These are phyloP conservation scores for Cheilosia variabilis DNA, from an alignment of 2,888 invertebrate genomes.

Conservation along the genomic window DNA sequence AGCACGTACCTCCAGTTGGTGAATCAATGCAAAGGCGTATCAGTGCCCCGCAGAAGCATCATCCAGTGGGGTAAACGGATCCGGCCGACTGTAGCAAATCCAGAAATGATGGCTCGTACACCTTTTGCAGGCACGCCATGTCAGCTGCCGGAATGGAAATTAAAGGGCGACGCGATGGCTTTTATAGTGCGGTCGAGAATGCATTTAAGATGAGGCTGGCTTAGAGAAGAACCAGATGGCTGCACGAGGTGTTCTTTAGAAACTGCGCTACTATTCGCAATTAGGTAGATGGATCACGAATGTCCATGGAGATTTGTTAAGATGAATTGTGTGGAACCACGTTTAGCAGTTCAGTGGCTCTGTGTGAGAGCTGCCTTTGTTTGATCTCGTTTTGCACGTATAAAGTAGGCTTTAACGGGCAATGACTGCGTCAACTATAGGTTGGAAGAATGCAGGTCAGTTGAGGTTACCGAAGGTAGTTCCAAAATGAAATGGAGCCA, in stretches of 20 bases:
- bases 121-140: constrained; percentile 48
- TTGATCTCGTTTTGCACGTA: background rate
- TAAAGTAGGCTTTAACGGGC: background rate
- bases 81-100: constrained; percentile 52
- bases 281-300: constrained; percentile 66
- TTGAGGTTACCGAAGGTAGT: no score
- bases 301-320: constrained; percentile 37
- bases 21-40: constrained; percentile 50
- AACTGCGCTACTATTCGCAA: constrained; percentile 28
- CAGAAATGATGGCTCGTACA: constrained; percentile 67
- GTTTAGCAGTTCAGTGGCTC: background rate
- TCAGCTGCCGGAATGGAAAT: constrained; percentile 47
- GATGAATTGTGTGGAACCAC: constrained; percentile 27
- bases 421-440: background rate
- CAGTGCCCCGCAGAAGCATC: constrained; percentile 46
- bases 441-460: no score
- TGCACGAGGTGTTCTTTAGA: constrained; percentile 33
- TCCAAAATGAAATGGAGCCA: no score
- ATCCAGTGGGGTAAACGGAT: constrained; percentile 21
- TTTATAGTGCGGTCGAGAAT: constrained; percentile 50
- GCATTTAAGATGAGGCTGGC: constrained; percentile 51
- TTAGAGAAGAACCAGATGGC: constrained; percentile 27
- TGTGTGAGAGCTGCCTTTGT: background rate
- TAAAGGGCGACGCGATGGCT: constrained; percentile 67
- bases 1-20: constrained; percentile 20